These are phyloP conservation scores for Ophion slaviceki DNA, from an alignment of 2,888 invertebrate genomes.

Conservation along the genomic window DNA sequence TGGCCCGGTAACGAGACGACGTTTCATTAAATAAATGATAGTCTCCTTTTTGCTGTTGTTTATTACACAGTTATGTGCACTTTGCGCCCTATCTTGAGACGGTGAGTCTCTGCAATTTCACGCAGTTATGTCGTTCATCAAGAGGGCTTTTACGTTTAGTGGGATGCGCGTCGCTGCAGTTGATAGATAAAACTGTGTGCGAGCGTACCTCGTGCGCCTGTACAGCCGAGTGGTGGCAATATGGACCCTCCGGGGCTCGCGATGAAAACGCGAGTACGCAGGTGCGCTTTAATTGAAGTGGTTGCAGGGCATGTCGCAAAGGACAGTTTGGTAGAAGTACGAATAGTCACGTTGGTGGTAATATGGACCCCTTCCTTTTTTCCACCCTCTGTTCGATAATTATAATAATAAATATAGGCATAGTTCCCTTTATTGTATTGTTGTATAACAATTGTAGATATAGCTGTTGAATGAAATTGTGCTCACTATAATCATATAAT, in stretches of 20 bases:
- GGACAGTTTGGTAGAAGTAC: no score
- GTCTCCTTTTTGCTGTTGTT: not conserved
- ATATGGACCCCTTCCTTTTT: no score
- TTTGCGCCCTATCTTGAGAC: not conserved
- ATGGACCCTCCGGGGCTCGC: not conserved
- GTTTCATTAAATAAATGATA: not conserved
- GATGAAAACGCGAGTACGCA: no score
- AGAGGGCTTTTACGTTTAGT: constrained; percentile 24
- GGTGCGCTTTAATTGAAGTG: no score
- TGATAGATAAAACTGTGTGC: constrained; percentile 44
- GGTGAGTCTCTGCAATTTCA: not conserved
- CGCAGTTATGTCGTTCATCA: constrained; percentile 42
- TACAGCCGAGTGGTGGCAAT: not conserved
- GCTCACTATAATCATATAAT: no score
- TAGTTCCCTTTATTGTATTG: no score
- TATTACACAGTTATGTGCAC: not conserved
- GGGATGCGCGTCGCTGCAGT: constrained; percentile 19
- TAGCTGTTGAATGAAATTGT: no score
- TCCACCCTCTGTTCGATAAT: no score
- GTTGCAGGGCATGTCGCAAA: no score
- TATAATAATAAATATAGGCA: no score
- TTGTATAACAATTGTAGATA: no score
- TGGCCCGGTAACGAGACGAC: not conserved
- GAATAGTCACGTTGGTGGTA: no score
- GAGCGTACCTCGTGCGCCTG: not conserved